phyloP scores from a whole-genome alignment of 2,888 invertebrate species.

The Platynereis dumerilii region DNA sequence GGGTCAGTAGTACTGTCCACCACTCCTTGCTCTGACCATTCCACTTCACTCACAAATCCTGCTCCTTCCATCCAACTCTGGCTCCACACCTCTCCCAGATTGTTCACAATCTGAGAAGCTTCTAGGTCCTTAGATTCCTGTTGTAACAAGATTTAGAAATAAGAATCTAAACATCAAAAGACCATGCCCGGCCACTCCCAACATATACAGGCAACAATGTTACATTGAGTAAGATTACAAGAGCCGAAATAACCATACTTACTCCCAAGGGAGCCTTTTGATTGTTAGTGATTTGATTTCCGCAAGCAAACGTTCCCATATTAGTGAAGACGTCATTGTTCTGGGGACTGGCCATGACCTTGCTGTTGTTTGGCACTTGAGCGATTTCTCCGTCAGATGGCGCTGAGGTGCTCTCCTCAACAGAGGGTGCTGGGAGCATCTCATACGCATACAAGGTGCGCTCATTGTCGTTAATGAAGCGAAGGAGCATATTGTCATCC shows the following conservation, averaged over 20 bases:
- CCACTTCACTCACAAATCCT: slow-evolving; percentile 1
- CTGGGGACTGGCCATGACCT: too few relatives aligned
- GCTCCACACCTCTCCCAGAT: slow-evolving; percentile 10
- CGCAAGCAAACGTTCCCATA: slow-evolving; percentile 24
- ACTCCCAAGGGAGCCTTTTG: too few relatives aligned
- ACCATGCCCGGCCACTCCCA: too few relatives aligned
- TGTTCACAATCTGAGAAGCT: slow-evolving; percentile 16
- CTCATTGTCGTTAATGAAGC: slow-evolving; percentile 66
- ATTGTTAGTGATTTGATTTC: too few relatives aligned
- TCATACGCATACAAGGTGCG: slow-evolving; percentile 61
- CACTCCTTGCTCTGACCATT: slow-evolving; percentile 18
- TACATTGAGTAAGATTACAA: too few relatives aligned
- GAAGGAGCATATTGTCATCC: slow-evolving; percentile 68
- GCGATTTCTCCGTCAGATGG: neutral
- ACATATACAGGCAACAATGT: too few relatives aligned
- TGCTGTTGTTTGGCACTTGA: neutral
- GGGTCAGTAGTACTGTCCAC: too few relatives aligned
- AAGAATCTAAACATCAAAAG: too few relatives aligned
- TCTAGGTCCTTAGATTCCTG: slow-evolving; percentile 16
- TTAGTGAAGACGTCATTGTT: slow-evolving; percentile 23
- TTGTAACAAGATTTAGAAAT: too few relatives aligned
- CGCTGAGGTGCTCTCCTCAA: neutral
- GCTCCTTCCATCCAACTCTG: neutral
- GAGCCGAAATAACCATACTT: too few relatives aligned
- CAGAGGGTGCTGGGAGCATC: slow-evolving; percentile 40